Percentiles rank a stretch among this genome's conserved stretches.
Conservation (phyloP, 2,888 invertebrate species). For the Tineola bisselliella region DNA sequence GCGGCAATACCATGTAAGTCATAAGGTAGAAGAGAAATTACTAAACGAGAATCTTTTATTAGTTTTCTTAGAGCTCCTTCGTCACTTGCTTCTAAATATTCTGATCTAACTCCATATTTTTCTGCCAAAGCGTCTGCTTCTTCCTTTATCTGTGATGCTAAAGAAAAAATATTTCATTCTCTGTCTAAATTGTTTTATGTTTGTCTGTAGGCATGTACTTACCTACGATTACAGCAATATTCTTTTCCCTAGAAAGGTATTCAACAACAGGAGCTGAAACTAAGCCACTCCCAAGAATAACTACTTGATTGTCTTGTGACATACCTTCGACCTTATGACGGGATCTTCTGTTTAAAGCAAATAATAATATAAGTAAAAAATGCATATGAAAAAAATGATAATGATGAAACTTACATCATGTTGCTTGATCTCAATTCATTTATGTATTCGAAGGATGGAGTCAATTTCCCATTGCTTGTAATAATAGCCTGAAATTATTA, state of each 20-base stretch:
- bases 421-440: conserved; percentile 81
- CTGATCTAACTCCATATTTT: conserved; percentile 80
- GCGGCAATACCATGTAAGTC: conserved; percentile 88
- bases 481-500: conserved; percentile 87
- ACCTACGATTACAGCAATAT: conserved; percentile 86
- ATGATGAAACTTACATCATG: conserved; percentile 61
- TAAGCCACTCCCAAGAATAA: conserved; percentile 95
- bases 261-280: conserved; percentile 95
- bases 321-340: conserved; percentile 77
- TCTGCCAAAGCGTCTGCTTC: conserved; percentile 87
- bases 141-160: conserved; percentile 83
- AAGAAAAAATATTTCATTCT: background rate
- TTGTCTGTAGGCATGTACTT: conserved; percentile 20
- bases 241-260: conserved; percentile 85
- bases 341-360: conserved; percentile 58
- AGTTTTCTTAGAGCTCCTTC: conserved; percentile 75
- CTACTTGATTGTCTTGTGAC: conserved; percentile 75
- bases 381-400: background rate
- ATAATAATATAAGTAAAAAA: background rate
- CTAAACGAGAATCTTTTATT: conserved; percentile 78
- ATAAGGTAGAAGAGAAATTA: conserved; percentile 91
- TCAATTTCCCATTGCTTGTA: conserved; percentile 92
- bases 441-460: conserved; percentile 95
- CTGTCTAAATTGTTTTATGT: background rate
- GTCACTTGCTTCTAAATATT: conserved; percentile 84